These are phyloP conservation scores for Drosophila neonasuta DNA, from an alignment of 2,888 invertebrate genomes.

Conservation along the genomic window DNA sequence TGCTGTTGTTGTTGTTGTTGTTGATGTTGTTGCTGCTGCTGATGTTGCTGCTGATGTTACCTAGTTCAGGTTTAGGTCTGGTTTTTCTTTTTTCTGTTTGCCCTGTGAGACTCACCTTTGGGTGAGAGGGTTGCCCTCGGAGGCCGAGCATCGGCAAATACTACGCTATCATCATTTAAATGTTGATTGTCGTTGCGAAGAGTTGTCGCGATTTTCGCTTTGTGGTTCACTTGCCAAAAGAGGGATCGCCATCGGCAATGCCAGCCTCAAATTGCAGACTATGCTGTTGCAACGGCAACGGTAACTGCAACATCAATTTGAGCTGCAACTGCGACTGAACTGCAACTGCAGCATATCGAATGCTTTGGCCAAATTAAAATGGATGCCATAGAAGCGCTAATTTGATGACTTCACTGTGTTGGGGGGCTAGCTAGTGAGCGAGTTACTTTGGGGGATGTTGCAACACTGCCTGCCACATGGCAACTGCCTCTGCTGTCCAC, in stretches of 20 bases:
- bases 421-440: conserved; percentile 7
- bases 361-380: conserved; percentile 51
- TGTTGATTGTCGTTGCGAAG: conserved; percentile 53
- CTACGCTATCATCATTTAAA: conserved; percentile 59
- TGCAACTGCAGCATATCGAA: conserved; percentile 18
- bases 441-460: conserved; percentile 8
- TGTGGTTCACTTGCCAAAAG: conserved; percentile 11
- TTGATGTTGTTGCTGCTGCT: background rate
- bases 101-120: conserved; percentile 13
- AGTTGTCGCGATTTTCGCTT: conserved; percentile 37
- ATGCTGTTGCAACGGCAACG: background rate
- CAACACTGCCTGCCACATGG: background rate
- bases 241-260: conserved; percentile 9
- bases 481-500: conserved; percentile 3
- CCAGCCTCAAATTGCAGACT: background rate
- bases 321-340: background rate
- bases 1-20: background rate
- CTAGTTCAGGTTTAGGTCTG: conserved; percentile 31
- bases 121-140: background rate
- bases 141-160: background rate
- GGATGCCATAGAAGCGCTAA: conserved; percentile 45
- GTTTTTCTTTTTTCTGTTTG: background rate
- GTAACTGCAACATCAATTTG: conserved; percentile 17
- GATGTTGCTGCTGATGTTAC: background rate
- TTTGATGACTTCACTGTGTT: conserved; percentile 41